phyloP scores from a whole-genome alignment of 2,797 vertebrate genomes.

The Melanogrammus aeglefinus region DNA sequence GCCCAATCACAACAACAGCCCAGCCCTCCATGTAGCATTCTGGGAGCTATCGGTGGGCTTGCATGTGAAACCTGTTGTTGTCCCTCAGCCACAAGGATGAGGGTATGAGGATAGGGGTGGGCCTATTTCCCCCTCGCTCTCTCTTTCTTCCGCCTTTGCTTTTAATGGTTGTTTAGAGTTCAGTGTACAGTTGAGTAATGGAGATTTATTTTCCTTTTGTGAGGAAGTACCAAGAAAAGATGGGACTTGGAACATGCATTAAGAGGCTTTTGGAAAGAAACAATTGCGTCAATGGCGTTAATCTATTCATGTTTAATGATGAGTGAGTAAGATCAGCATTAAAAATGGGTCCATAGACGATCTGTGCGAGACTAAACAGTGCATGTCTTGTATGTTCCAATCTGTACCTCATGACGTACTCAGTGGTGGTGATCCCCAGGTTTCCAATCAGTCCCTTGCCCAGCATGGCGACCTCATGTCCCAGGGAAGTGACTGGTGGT shows the following conservation, averaged over 20 bases:
- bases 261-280: background rate
- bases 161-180: slow-evolving; percentile 5
- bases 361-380: background rate
- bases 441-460: background rate
- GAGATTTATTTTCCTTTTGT: background rate
- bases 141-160: background rate
- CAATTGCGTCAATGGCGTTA: background rate
- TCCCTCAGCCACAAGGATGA: slow-evolving; percentile 53
- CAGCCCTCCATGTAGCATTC: slow-evolving; percentile 57
- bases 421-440: background rate
- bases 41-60: slow-evolving; percentile 59
- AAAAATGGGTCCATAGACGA: background rate
- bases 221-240: background rate
- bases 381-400: background rate
- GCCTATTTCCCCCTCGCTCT: slow-evolving; percentile 30
- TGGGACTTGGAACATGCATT: background rate
- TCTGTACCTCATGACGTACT: background rate
- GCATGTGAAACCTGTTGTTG: slow-evolving; percentile 55
- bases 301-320: background rate
- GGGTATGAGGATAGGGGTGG: slow-evolving; percentile 70
- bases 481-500: slow-evolving; percentile 10
- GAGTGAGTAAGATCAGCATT: background rate
- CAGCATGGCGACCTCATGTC: background rate
- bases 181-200: background rate
- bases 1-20: slow-evolving; percentile 52